Conservation (phyloP, 2,888 invertebrate species). For the Mycalesis mineus region DNA sequence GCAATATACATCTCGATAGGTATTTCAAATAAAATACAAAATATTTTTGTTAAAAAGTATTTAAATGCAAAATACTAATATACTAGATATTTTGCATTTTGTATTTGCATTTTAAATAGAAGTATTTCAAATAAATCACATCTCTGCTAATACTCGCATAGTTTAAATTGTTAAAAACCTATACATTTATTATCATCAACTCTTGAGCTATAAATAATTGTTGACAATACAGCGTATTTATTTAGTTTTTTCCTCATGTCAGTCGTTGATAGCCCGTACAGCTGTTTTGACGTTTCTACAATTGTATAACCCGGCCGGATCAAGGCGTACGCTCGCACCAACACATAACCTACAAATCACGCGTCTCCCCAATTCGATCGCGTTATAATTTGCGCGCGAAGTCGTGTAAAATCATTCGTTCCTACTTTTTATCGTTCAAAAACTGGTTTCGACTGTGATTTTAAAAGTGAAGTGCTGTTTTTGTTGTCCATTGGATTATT, state of each 20-base stretch:
- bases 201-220: not conserved
- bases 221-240: not conserved
- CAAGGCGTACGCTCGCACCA: conserved; percentile 11
- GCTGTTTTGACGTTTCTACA: conserved; percentile 9
- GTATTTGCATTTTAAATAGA: too few relatives aligned
- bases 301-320: conserved; percentile 31
- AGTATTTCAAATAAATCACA: too few relatives aligned
- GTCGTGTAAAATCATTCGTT: not conserved
- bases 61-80: too few relatives aligned
- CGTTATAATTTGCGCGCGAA: conserved; percentile 24
- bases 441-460: not conserved
- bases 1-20: too few relatives aligned
- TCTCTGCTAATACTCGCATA: too few relatives aligned
- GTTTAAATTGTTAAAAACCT: too few relatives aligned
- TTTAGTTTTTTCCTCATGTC: conserved; percentile 3
- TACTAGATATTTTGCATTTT: too few relatives aligned
- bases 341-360: not conserved
- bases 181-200: not conserved
- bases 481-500: conserved; percentile 27
- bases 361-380: conserved; percentile 14
- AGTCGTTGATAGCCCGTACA: conserved; percentile 19
- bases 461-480: conserved; percentile 14
- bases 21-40: too few relatives aligned
- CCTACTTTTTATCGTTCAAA: not conserved
- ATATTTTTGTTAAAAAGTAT: too few relatives aligned